phyloP scores from a whole-genome alignment of 2,113 vertebrate species.

The Prinia subflava region DNA sequence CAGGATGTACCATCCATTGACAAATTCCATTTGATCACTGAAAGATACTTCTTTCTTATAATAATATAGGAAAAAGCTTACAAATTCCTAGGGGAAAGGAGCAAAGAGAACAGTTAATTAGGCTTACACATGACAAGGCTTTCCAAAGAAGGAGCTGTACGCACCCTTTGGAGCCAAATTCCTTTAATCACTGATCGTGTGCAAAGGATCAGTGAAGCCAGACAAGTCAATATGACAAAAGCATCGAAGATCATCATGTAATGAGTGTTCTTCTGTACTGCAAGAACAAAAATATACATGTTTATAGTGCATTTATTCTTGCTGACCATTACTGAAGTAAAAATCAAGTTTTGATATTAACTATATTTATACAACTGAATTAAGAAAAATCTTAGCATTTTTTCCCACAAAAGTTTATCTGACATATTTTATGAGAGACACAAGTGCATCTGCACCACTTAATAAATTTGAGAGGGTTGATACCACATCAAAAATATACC shows the following conservation, averaged over 20 bases:
- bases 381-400: background rate
- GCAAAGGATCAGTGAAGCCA: conserved; percentile 86
- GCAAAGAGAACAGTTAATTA: background rate
- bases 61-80: conserved; percentile 76
- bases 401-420: background rate
- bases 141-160: conserved; percentile 33
- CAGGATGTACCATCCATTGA: conserved; percentile 94
- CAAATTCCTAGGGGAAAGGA: conserved; percentile 82
- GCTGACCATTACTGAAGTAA: background rate
- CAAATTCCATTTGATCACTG: conserved; percentile 89
- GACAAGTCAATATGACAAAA: conserved; percentile 84
- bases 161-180: conserved; percentile 85
- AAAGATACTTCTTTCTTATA: conserved; percentile 81
- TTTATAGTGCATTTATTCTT: background rate
- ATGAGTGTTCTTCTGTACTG: conserved; percentile 86
- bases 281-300: background rate
- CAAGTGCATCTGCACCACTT: background rate
- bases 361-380: background rate
- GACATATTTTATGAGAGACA: background rate
- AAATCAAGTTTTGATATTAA: background rate
- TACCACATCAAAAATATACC: background rate
- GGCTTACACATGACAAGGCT: background rate
- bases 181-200: conserved; percentile 83
- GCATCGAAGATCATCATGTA: conserved; percentile 85
- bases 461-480: background rate